Conservation (phyloP, 2,888 invertebrate genomes). For the Hirtodrosophila confusa region DNA sequence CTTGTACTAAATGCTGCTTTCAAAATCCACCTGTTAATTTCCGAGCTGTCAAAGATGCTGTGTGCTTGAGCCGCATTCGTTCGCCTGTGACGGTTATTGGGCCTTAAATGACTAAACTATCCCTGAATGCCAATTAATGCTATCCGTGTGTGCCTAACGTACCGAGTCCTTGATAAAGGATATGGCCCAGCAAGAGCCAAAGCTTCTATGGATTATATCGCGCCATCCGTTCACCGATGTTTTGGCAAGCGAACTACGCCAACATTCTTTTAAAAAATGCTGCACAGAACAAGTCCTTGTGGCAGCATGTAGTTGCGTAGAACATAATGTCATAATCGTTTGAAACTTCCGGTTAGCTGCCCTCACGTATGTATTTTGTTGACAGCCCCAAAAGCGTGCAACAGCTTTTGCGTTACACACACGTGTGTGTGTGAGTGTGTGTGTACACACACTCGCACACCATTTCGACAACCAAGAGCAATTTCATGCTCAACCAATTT, state of each 20-base stretch:
- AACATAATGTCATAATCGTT: slow-evolving; percentile 50
- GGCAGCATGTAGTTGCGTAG: slow-evolving; percentile 1
- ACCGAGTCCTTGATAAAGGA: background rate
- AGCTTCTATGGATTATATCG: no score
- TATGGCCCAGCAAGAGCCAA: no score
- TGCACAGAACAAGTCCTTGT: background rate
- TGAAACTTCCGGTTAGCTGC: slow-evolving; percentile 53
- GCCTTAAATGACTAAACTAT: no score
- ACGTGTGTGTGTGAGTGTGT: no score
- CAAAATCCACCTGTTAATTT: no score
- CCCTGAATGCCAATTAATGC: no score
- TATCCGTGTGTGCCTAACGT: no score
- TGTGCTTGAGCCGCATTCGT: no score
- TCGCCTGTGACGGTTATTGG: no score
- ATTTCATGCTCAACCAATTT: slow-evolving; percentile 79
- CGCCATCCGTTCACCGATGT: no score
- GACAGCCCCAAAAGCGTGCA: slow-evolving; percentile 58
- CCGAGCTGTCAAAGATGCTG: no score
- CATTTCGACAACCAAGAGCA: slow-evolving; percentile 49
- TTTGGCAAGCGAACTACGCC: background rate
- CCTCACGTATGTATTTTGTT: slow-evolving; percentile 45
- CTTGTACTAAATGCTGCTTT: no score
- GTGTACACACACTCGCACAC: background rate
- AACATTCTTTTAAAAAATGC: background rate
- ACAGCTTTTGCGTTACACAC: slow-evolving; percentile 41